These are phyloP conservation scores for Meda fulgida DNA, from an alignment of 2,797 vertebrate genomes.

Conservation along the genomic window DNA sequence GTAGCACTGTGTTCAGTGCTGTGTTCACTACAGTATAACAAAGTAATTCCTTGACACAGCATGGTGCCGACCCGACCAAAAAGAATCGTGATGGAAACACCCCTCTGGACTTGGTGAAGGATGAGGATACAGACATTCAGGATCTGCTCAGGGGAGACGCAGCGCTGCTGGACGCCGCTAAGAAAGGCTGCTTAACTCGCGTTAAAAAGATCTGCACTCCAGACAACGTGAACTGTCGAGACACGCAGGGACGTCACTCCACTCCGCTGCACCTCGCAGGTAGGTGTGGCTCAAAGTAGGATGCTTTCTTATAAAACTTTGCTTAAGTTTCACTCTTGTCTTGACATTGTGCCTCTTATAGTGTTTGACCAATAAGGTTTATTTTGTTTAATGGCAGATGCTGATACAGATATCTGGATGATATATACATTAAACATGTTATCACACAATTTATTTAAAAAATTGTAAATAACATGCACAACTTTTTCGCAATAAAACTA, in stretches of 20 bases:
- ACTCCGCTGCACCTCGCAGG: slow-evolving; percentile 95
- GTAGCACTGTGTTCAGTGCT: not conserved
- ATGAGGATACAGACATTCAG: slow-evolving; percentile 95
- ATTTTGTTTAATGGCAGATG: not conserved
- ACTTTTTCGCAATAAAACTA: not conserved
- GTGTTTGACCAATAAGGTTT: not conserved
- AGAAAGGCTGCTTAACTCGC: slow-evolving; percentile 93
- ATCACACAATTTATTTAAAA: too few relatives aligned
- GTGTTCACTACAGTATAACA: not conserved
- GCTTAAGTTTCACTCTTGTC: not conserved
- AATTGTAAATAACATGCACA: not conserved
- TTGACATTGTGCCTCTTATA: not conserved
- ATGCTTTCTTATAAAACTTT: not conserved
- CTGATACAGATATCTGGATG: not conserved
- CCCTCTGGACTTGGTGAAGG: slow-evolving; percentile 94
- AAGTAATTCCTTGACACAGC: slow-evolving; percentile 53
- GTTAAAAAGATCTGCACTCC: slow-evolving; percentile 93
- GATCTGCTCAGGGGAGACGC: slow-evolving; percentile 93
- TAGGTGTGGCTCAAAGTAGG: slow-evolving; percentile 55
- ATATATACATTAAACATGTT: not conserved
- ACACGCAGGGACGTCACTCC: slow-evolving; percentile 95
- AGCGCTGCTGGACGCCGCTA: slow-evolving; percentile 92
- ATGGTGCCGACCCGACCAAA: slow-evolving; percentile 94
- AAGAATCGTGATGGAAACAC: slow-evolving; percentile 97
- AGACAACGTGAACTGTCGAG: slow-evolving; percentile 95